phyloP scores from a whole-genome alignment of 2,113 vertebrate species.

The Mobula hypostoma region DNA sequence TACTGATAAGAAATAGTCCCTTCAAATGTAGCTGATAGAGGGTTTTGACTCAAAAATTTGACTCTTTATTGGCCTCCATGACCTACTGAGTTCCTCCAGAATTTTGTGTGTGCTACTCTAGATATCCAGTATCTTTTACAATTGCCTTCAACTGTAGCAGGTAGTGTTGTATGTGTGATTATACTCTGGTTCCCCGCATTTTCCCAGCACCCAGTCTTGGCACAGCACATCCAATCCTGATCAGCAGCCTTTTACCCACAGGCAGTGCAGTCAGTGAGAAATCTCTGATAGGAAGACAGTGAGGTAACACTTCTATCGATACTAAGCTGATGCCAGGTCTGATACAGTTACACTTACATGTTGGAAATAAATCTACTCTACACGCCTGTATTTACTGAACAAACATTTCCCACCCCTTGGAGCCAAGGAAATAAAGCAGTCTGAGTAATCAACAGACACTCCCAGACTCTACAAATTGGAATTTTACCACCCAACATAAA shows the following conservation, averaged over 20 bases:
- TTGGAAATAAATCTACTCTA: not conserved
- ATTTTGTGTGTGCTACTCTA: too few relatives aligned
- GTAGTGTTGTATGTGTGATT: not conserved
- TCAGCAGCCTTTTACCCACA: not conserved
- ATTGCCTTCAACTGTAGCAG: not conserved
- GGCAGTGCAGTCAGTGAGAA: not conserved
- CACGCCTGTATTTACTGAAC: not conserved
- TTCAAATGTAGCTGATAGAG: too few relatives aligned
- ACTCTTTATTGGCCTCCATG: too few relatives aligned
- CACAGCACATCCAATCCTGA: not conserved
- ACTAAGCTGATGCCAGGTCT: not conserved
- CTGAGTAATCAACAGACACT: not conserved
- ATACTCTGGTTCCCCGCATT: too few relatives aligned
- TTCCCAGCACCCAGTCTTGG: not conserved
- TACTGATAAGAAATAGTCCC: too few relatives aligned
- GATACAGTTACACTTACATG: not conserved
- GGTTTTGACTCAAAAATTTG: too few relatives aligned
- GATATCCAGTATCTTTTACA: too few relatives aligned
- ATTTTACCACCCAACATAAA: not conserved
- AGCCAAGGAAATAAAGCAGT: not conserved
- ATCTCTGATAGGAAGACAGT: not conserved
- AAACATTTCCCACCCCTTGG: not conserved
- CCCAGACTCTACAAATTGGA: not conserved
- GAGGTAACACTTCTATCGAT: not conserved
- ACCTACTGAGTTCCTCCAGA: too few relatives aligned